Evolutionary conservation across 2,113 vertebrate species (phyloP), one percentile per base, ranked within the genome.

Genomic region (Grantiella picta): DNA sequence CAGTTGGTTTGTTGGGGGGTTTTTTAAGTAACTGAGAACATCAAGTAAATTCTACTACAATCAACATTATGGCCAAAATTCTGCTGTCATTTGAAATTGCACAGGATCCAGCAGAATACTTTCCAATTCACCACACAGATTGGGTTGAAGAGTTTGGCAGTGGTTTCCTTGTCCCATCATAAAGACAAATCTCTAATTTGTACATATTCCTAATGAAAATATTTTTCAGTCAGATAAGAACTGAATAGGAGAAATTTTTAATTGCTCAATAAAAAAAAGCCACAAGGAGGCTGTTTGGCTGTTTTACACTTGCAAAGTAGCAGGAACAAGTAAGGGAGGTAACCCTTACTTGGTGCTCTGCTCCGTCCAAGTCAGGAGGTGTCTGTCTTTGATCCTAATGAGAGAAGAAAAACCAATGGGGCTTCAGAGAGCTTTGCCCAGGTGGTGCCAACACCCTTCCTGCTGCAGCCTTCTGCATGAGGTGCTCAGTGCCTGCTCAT

Each of bases 401-500:
- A 70, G 59, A 29, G 50, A 75, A 76, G 3, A 29, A 50, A 86
- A 81, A 15, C 44, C 60, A 71, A 16, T 2, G 25, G 0, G 0
- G 9, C 19, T 76, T 56, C 40, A 77, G 31, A 80, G 80, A 47
- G 19, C 7, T 73, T 44, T 91, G 28, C 42, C 25, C 54, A 21
- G 15, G 13, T 61, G 19, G 3, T 40, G 40, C 8, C 36, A 77
- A 28, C 0, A 2, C 10, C 27, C 8, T 56, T 52, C n/a, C 64
- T 52, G 31, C 44, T 69, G 44, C 15, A n/a, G 45, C 7, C 21
- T 71, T 86, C 57, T 42, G 16, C 5, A 0, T 1, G 1, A 16
- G 40, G 1, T 5, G 4, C 27, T 72, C 5, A 5, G 28, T 9
- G 31, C 0, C 0, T 6, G 24, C 1, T 10, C 40, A 17, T 1